Evolutionary conservation across 2,797 vertebrate species (phyloP), one percentile per base, ranked within the genome.

Genomic region (Distichodus sexfasciatus): DNA sequence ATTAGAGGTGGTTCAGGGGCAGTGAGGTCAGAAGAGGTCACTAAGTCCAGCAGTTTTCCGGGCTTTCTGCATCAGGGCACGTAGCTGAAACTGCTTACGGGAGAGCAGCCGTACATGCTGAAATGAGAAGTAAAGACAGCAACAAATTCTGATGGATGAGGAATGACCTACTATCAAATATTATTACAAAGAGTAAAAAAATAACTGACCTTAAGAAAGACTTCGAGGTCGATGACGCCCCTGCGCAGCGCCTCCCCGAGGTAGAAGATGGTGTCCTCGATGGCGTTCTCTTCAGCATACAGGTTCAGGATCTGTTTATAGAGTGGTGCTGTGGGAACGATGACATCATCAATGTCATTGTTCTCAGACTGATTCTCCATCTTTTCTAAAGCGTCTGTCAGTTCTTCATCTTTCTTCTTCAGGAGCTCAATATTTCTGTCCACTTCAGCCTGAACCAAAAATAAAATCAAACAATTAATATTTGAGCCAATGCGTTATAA

Each of bases 261-360:
- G 79, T 99, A 99, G 88, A 99, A 99, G 81, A 99, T 99, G 35
- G 97, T 99, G 83, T 99, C 97, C 86, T 99, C 97, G 66, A 98
- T 99, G 57, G 97, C 97, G 47, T 99, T 99, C 85, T 99, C 97
- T 73, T 99, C 97, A 6, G 97, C 96, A 17, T 99, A 99, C 29
- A 99, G 92, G 87, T 98, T 98, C 62, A 99, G 87, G 82, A 99
- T 99, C 88, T 99, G 97, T 85, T 97, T 99, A 89, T 99, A 99
- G n/a, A 99, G 93, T 0, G 97, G 97, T 12, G 97, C 97, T 0
- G 96, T 99, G 46, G 97, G 96, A 66, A 99, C 94, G 69, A 99
- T 98, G 79, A 98, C 94, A 50, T 99, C 96, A 71, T 99, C 97
- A 35, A 99, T 99, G 83, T 99, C 96, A 55, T 96, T 98, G 88